Evolutionary conservation across 2,888 invertebrate genomes (phyloP), one percentile per base, ranked within the genome.

Genomic region (Aphelenchoides bicaudatus): DNA sequence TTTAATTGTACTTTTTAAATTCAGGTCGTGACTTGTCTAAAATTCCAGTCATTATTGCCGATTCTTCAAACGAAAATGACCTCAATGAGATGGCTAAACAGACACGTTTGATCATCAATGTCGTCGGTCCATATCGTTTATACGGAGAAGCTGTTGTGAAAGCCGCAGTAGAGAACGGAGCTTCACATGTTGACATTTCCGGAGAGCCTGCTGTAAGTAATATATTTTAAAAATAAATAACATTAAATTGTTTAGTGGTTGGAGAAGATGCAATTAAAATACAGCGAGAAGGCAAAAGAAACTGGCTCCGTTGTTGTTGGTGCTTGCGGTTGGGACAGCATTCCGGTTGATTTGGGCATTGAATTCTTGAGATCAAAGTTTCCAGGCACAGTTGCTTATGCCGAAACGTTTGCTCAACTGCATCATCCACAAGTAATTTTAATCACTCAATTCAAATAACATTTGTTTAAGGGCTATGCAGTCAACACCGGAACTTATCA

Each of bases 271-370:
- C 89, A 90, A 78, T 80, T 91, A 56, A 84, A 88, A 68, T 91
- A 93, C 80, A 83, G 87, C 68, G 83, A 86, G 29, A 71, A 78
- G 53, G 84, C 84, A 3, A 63, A 65, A 53, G 67, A 70, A 37
- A 68, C 71, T 19, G 86, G 71, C 86, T 88, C 69, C 87, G 91
- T 88, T 80, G 83, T 94, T 6, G 82, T 96, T 27, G 90, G 89
- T 67, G 88, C 92, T 1, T 93, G 93, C 81, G 94, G 94, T 16
- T 88, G 90, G 80, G 94, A 94, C 81, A 88, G 89, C 74, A 87
- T 94, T 66, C 68, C 93, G n/a, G 85, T 86, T n/a, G 39, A 49
- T 52, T 16, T 58, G n/a, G 19, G 30, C 92, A 93, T 16, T 85
- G 86, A 87, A n/a, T 90, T 85, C 79, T 82, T 89, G 39, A 85